These are phyloP conservation scores for Pharmacophagus antenor DNA, from an alignment of 2,888 invertebrate genomes.

Conservation along the genomic window DNA sequence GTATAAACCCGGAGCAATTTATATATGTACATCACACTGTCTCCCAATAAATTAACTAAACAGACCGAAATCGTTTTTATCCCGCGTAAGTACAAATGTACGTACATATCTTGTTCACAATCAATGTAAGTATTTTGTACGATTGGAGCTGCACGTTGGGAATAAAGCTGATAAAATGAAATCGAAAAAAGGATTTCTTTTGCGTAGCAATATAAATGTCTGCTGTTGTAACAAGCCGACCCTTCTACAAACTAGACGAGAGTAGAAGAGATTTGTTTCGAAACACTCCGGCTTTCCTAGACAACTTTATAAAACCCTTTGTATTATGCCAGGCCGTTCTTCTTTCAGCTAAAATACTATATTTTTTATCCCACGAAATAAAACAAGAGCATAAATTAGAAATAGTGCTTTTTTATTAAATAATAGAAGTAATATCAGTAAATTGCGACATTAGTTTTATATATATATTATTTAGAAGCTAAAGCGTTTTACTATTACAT, in stretches of 20 bases:
- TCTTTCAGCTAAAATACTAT: background rate
- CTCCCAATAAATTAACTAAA: background rate
- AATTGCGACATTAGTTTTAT: too few species aligned
- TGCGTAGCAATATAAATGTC: conserved; percentile 9
- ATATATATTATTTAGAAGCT: too few species aligned
- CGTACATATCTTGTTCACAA: background rate
- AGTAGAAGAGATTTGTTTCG: conserved; percentile 26
- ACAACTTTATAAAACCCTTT: conserved; percentile 25
- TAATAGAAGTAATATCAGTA: background rate
- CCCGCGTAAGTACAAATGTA: background rate
- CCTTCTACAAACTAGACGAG: conserved; percentile 22
- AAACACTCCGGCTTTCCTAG: conserved; percentile 16
- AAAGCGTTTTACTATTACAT: too few species aligned
- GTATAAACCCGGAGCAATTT: too few species aligned
- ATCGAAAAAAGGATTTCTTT: conserved; percentile 13
- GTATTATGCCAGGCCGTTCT: conserved; percentile 9
- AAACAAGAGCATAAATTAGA: background rate
- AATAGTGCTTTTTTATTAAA: background rate
- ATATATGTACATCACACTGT: too few species aligned
- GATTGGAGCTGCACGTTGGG: background rate
- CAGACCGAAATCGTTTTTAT: background rate
- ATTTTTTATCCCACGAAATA: background rate
- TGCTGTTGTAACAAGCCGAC: conserved; percentile 13
- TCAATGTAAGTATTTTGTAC: background rate
- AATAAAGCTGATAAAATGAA: conserved; percentile 15